Evolutionary conservation across 2,888 invertebrate genomes (phyloP).

Genomic region (Drosophila affinis): DNA sequence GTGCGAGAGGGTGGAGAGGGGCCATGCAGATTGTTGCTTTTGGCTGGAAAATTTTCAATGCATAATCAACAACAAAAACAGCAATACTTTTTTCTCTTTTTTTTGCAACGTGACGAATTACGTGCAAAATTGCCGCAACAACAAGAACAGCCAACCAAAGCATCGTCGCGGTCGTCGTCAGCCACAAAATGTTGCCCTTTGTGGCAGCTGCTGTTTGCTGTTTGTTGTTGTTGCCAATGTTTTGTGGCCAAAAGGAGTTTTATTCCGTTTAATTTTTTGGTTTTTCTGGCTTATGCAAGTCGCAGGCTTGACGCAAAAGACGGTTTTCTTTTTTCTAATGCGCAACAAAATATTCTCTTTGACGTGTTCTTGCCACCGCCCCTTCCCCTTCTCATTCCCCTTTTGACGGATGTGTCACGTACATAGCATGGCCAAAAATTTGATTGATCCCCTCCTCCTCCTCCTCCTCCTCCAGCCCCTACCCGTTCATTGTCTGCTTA

Average conservation of each 20-base stretch:
- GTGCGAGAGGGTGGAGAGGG: constrained; percentile 20
- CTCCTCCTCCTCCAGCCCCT: background rate
- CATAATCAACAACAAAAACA: constrained; percentile 71
- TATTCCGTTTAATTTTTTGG: constrained; percentile 18
- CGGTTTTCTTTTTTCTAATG: constrained; percentile 58
- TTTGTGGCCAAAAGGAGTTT: constrained; percentile 24
- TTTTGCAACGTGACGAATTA: constrained; percentile 75
- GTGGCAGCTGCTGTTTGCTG: constrained; percentile 43
- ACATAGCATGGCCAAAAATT: constrained; percentile 28
- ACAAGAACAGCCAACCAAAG: constrained; percentile 20
- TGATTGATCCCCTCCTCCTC: constrained; percentile 11
- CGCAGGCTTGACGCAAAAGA: constrained; percentile 29
- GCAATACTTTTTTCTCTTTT: constrained; percentile 3
- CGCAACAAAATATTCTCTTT: constrained; percentile 53
- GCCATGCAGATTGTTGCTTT: constrained; percentile 72
- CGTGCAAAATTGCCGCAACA: constrained; percentile 69
- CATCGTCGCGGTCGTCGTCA: constrained; percentile 1
- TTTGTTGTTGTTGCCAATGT: background rate
- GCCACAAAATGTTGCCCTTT: constrained; percentile 41
- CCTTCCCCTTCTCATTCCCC: constrained; percentile 2
- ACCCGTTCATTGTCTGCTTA: background rate
- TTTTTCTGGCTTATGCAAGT: background rate
- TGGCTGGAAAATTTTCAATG: constrained; percentile 65
- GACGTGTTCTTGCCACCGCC: background rate
- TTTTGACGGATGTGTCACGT: constrained; percentile 31